Conservation (phyloP, 1,140 invertebrate genomes). For the Cyclargus thomasi region DNA sequence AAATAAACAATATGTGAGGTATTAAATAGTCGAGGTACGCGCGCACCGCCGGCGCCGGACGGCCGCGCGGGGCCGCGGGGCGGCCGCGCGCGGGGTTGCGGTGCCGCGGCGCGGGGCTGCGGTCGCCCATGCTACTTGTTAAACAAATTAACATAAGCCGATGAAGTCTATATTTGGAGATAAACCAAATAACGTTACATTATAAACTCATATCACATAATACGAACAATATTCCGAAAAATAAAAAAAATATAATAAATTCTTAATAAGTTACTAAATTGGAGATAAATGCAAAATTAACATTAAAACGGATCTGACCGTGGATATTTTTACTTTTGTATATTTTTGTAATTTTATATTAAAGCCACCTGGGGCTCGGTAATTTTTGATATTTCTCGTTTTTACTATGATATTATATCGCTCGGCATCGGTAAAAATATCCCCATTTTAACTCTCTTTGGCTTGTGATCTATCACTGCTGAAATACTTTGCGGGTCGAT, state of each 20-base stretch:
- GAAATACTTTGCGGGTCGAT: constrained; percentile 39
- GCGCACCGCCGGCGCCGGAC: constrained; percentile 5
- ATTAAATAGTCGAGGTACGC: constrained; percentile 64
- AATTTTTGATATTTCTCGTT: not conserved
- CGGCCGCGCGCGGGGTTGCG: not conserved
- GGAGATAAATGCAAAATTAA: constrained; percentile 49
- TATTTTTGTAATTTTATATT: not conserved
- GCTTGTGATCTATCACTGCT: constrained; percentile 71
- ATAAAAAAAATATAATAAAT: constrained; percentile 49
- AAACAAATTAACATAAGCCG: constrained; percentile 47
- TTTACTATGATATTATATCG: not conserved
- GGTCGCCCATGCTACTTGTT: constrained; percentile 26
- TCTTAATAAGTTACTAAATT: constrained; percentile 32
- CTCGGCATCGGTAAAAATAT: constrained; percentile 43
- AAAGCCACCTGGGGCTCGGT: not conserved
- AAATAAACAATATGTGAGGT: constrained; percentile 69
- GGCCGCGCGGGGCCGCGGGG: no score
- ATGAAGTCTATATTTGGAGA: constrained; percentile 55
- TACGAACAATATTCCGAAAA: constrained; percentile 66
- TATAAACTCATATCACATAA: constrained; percentile 70
- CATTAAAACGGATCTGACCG: constrained; percentile 15
- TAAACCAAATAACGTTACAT: constrained; percentile 60
- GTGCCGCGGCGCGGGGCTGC: not conserved
- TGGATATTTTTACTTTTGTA: constrained; percentile 1
- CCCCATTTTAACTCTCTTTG: constrained; percentile 60